Evolutionary conservation across 2,113 vertebrate genomes (phyloP).

Genomic region (Podarcis cretensis): DNA sequence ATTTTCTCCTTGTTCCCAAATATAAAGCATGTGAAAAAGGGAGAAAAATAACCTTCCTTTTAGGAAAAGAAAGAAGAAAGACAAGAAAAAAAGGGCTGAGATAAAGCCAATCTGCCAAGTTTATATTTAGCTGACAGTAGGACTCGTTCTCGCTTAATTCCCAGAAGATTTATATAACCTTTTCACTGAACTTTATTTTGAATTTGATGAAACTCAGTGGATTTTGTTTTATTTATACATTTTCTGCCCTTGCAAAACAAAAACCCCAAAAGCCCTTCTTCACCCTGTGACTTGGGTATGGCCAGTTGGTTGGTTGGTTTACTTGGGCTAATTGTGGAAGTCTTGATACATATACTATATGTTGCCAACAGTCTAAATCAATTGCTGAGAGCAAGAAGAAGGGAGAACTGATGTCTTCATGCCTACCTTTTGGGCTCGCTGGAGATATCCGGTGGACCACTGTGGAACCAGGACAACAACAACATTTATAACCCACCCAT

Average conservation of each 20-base stretch:
- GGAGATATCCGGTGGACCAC: too few species aligned
- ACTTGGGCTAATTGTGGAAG: conserved; percentile 1
- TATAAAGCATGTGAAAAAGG: conserved; percentile 6
- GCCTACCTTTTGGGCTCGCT: too few species aligned
- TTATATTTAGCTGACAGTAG: conserved; percentile 33
- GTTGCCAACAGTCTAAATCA: neutral
- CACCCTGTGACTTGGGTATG: neutral
- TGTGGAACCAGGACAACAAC: too few species aligned
- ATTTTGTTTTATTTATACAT: conserved; percentile 39
- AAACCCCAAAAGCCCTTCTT: neutral
- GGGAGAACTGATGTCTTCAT: too few species aligned
- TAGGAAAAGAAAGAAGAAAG: neutral
- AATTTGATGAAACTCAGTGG: conserved; percentile 32
- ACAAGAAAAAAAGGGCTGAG: neutral
- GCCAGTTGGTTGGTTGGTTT: neutral
- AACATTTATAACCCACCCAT: too few species aligned
- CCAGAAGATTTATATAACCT: conserved; percentile 33
- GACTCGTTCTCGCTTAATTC: conserved; percentile 49
- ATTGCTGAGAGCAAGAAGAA: too few species aligned
- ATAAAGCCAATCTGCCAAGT: conserved; percentile 4
- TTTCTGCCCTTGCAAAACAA: neutral
- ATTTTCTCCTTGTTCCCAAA: neutral
- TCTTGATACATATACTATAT: neutral
- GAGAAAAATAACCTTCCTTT: conserved; percentile 5
- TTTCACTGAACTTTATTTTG: conserved; percentile 60